A percentile compares a stretch with the other conserved stretches of the same genome.
Conservation (phyloP, 2,113 vertebrate species). For the Daubentonia madagascariensis region DNA sequence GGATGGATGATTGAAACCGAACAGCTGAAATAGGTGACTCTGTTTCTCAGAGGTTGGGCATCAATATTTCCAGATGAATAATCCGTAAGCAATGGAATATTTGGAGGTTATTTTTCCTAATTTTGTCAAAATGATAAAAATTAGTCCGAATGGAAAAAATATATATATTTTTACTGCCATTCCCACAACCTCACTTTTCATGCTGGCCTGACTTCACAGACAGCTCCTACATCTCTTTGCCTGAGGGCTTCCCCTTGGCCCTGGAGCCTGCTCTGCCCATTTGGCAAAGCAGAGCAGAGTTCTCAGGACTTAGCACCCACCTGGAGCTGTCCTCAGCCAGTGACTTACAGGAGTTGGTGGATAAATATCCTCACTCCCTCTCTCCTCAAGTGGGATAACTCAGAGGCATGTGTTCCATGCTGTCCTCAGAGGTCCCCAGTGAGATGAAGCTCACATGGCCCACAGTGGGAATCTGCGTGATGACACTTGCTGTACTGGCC, state of each 20-base stretch:
- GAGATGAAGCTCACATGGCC: fast-evolving
- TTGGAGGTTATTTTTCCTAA: neutral
- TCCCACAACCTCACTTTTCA: neutral
- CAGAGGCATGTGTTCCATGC: neutral
- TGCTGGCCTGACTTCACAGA: neutral
- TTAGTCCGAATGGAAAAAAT: neutral
- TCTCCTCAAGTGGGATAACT: neutral
- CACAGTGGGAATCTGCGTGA: neutral
- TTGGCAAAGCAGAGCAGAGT: neutral
- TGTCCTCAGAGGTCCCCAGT: neutral
- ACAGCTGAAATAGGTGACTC: neutral
- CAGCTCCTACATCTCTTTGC: fast-evolving
- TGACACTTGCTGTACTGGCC: neutral
- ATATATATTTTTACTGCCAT: fast-evolving
- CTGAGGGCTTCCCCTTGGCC: neutral
- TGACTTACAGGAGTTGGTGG: neutral
- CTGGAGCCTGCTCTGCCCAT: neutral
- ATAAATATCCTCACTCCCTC: neutral
- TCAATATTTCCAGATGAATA: neutral
- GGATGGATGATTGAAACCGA: neutral
- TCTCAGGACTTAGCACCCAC: neutral
- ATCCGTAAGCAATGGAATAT: neutral
- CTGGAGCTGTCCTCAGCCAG: neutral
- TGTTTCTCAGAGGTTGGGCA: neutral
- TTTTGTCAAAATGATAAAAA: neutral